Conservation (phyloP, 1,140 invertebrate genomes). For the Aricia agestis region DNA sequence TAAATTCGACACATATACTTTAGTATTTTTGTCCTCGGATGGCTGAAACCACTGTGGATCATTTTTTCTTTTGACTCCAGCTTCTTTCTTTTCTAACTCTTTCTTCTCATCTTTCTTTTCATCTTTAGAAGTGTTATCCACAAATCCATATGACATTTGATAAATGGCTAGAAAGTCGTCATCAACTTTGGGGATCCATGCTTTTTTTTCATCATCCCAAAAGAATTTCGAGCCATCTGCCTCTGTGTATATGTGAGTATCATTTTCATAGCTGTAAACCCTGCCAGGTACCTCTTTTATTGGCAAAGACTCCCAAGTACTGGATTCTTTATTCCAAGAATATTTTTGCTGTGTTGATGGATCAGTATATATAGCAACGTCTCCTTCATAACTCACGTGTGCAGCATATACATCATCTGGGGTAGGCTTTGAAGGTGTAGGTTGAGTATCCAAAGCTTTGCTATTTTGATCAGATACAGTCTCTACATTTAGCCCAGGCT, state of each 20-base stretch:
- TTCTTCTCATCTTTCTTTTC: conserved; percentile 52
- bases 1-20: conserved; percentile 97
- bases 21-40: conserved; percentile 94
- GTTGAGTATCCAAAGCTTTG: not conserved
- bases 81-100: conserved; percentile 41
- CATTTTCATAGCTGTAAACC: conserved; percentile 84
- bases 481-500: not conserved
- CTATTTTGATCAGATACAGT: conserved; percentile 6
- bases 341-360: conserved; percentile 81
- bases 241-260: conserved; percentile 89
- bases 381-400: conserved; percentile 79
- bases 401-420: conserved; percentile 60
- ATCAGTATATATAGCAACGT: conserved; percentile 85
- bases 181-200: conserved; percentile 98
- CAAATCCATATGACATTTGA: conserved; percentile 96
- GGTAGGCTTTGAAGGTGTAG: not conserved
- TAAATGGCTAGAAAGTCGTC: conserved; percentile 97
- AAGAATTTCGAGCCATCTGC: conserved; percentile 92
- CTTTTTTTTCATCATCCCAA: conserved; percentile 93
- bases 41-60: conserved; percentile 93
- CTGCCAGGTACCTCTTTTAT: conserved; percentile 43
- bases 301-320: conserved; percentile 79
- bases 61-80: conserved; percentile 68
- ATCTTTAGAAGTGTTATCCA: conserved; percentile 74
- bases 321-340: conserved; percentile 80